These are phyloP conservation scores for Amazona guildingii DNA, from an alignment of 2,113 vertebrate genomes.

Conservation along the genomic window DNA sequence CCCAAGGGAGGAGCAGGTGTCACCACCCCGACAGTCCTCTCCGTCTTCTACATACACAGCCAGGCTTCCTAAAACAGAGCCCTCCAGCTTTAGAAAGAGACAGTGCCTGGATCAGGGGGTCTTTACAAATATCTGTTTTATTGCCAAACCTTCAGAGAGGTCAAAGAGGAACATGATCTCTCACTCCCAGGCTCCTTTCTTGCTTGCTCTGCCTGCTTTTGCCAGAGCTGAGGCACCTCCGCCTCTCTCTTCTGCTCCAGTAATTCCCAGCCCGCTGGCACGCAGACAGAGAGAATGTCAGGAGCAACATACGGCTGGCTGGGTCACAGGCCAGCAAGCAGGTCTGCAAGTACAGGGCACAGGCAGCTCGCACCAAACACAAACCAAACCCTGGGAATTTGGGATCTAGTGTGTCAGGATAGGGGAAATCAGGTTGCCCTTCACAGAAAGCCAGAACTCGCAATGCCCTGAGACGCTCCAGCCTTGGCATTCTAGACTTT, in stretches of 20 bases:
- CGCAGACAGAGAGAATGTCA: fast-evolving
- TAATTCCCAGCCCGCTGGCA: background rate
- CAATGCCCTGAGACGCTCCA: fast-evolving
- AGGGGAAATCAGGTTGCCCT: background rate
- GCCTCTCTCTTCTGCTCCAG: constrained; percentile 5
- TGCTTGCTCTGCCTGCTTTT: background rate
- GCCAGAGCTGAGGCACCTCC: background rate
- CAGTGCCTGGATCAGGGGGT: background rate
- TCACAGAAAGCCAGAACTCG: background rate
- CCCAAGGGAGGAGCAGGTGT: background rate
- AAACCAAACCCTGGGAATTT: background rate
- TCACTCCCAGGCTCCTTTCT: background rate
- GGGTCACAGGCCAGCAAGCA: background rate
- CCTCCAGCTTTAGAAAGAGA: background rate
- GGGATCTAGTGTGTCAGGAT: background rate
- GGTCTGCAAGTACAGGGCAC: background rate
- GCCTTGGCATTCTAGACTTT: background rate
- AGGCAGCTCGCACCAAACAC: background rate
- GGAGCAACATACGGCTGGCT: background rate
- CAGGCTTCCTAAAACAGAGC: background rate
- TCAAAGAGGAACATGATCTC: background rate
- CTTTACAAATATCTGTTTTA: background rate
- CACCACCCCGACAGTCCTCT: background rate
- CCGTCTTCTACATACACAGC: background rate
- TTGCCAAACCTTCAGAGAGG: background rate